Conservation (phyloP, 2,797 vertebrate species). For the Hemitrygon akajei region DNA sequence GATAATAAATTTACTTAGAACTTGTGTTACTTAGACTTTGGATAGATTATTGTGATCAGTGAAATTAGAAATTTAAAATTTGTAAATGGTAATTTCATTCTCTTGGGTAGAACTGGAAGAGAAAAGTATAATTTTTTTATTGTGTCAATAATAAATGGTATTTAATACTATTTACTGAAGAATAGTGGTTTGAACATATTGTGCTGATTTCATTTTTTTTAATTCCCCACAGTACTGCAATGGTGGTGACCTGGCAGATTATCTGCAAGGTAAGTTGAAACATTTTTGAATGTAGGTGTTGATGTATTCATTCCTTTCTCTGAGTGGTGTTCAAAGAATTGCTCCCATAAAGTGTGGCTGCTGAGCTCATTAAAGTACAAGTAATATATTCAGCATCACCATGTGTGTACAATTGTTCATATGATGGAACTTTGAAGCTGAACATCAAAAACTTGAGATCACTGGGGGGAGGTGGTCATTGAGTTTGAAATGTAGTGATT, state of each 20-base stretch:
- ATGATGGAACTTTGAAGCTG: neutral
- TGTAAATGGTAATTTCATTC: neutral
- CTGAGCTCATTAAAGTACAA: neutral
- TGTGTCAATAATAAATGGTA: neutral
- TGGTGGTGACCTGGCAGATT: conserved; percentile 92
- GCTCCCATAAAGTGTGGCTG: neutral
- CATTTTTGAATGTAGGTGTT: neutral
- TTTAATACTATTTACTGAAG: neutral
- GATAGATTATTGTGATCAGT: neutral
- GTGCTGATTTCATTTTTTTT: conserved; percentile 42
- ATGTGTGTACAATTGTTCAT: neutral
- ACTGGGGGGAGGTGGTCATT: neutral
- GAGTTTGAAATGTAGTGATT: neutral
- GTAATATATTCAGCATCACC: neutral
- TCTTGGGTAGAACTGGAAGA: neutral
- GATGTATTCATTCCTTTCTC: too few species aligned
- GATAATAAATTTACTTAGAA: too few species aligned
- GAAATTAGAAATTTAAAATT: neutral
- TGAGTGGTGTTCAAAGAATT: neutral
- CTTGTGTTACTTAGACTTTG: neutral
- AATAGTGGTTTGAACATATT: conserved; percentile 31
- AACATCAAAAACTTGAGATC: neutral
- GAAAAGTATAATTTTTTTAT: neutral
- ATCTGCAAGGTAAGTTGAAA: conserved; percentile 83
- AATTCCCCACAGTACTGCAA: conserved; percentile 82